These are phyloP conservation scores for Cyrtonyx montezumae DNA, from an alignment of 2,113 vertebrate genomes.

Conservation along the genomic window DNA sequence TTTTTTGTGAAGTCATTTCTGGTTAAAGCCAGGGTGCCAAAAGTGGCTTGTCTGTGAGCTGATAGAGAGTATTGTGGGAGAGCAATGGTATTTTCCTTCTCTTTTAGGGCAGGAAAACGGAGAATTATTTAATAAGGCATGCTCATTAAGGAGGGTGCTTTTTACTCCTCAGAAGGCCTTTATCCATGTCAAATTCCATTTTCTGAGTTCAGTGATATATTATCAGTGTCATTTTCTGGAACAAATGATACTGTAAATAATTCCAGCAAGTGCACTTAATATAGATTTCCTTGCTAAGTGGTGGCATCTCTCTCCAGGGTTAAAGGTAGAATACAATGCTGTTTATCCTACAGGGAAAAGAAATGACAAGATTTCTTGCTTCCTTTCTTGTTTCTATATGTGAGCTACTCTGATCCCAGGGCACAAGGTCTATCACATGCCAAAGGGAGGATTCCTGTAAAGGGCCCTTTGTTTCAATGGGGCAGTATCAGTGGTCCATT, in stretches of 20 bases:
- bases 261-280: constrained; percentile 73
- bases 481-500: background rate
- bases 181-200: constrained; percentile 41
- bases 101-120: background rate
- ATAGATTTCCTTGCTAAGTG: constrained; percentile 64
- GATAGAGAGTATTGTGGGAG: background rate
- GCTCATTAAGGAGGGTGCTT: background rate
- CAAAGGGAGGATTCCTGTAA: constrained; percentile 14
- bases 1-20: background rate
- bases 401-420: background rate
- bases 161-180: constrained; percentile 30
- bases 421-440: constrained; percentile 13
- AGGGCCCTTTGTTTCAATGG: constrained; percentile 25
- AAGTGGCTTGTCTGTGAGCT: background rate
- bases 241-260: constrained; percentile 67
- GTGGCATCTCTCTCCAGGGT: background rate
- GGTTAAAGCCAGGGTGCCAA: background rate
- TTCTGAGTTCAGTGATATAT: constrained; percentile 34
- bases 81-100: constrained; percentile 4
- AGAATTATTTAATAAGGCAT: constrained; percentile 3
- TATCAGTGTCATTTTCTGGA: constrained; percentile 64
- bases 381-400: background rate
- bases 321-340: constrained; percentile 60
- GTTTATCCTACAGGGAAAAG: constrained; percentile 4
- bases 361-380: background rate